Conservation (phyloP, 2,113 vertebrate genomes). For the Serilophus lunatus region DNA sequence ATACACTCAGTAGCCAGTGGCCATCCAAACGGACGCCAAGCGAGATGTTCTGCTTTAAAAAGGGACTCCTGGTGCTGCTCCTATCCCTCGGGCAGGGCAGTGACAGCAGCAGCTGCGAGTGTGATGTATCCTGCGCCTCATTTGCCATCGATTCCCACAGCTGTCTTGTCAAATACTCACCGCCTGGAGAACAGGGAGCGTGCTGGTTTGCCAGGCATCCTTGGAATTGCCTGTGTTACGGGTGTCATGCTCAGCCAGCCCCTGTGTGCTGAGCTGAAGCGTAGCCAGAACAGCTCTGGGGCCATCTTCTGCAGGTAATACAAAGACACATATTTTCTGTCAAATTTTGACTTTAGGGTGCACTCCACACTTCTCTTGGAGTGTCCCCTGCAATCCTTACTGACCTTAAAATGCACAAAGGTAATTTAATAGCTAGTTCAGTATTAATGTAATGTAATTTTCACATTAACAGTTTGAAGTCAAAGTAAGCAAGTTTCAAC, state of each 20-base stretch:
- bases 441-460: not conserved
- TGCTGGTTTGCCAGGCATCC: not conserved
- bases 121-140: not conserved
- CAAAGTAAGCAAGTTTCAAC: constrained; percentile 24
- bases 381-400: not conserved
- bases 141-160: not conserved
- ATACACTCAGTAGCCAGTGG: not conserved
- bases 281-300: not conserved
- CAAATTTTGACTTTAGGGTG: not conserved
- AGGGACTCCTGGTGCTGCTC: not conserved
- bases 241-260: not conserved
- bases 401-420: not conserved
- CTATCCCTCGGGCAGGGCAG: not conserved
- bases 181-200: not conserved
- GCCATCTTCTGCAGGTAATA: not conserved
- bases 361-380: not conserved
- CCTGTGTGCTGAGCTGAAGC: not conserved
- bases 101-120: not conserved
- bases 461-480: not conserved
- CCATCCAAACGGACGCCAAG: not conserved
- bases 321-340: not conserved
- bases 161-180: not conserved
- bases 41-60: not conserved
- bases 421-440: not conserved
- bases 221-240: not conserved